Evolutionary conservation across 2,797 vertebrate genomes (phyloP).

Genomic region (Hyperoplus lanceolatus): DNA sequence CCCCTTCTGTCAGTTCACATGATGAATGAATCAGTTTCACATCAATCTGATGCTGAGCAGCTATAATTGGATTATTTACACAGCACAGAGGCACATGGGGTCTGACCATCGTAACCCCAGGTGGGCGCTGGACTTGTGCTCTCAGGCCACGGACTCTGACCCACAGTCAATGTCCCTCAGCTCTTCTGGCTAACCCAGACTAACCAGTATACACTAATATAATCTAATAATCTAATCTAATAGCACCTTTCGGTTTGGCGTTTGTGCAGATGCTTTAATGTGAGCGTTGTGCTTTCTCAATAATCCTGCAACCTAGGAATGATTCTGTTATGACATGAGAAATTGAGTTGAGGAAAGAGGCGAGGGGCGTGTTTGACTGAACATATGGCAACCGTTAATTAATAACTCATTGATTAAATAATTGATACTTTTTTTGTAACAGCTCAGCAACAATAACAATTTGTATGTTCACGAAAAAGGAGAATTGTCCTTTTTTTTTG

Average conservation of each 20-base stretch:
- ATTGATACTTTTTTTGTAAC: background rate
- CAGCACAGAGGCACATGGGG: conserved; percentile 76
- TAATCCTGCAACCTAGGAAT: background rate
- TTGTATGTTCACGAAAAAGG: too few species aligned
- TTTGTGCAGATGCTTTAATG: conserved; percentile 2
- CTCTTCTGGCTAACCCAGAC: conserved; percentile 59
- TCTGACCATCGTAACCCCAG: conserved; percentile 73
- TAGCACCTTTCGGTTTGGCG: conserved; percentile 2
- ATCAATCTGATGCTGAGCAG: conserved; percentile 83
- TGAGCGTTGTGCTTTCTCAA: background rate
- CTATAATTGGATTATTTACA: conserved; percentile 87
- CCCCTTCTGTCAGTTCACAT: conserved; percentile 78
- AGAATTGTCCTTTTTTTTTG: too few species aligned
- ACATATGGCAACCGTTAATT: background rate
- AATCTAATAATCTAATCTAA: background rate
- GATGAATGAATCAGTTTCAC: conserved; percentile 85
- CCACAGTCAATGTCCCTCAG: conserved; percentile 64
- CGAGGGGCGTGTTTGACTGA: background rate
- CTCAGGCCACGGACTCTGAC: conserved; percentile 68
- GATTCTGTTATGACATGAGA: background rate
- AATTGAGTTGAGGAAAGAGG: background rate
- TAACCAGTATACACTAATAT: conserved; percentile 55
- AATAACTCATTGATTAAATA: background rate
- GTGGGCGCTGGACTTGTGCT: conserved; percentile 70
- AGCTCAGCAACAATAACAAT: too few species aligned